Conservation (phyloP, 2,113 vertebrate genomes). For the Orthonyx spaldingii region DNA sequence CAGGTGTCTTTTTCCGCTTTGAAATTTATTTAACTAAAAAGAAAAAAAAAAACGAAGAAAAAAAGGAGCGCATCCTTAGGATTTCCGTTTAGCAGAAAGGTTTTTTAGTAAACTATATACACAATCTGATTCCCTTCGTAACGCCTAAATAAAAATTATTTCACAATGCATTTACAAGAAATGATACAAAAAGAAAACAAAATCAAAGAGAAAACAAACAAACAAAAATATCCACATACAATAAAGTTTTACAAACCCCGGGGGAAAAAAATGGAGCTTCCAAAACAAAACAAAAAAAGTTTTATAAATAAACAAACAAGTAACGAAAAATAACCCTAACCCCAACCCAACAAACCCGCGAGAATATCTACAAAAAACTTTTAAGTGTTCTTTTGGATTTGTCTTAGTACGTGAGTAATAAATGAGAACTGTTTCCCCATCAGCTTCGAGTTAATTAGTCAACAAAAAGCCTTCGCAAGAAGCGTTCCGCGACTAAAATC, state of each 20-base stretch:
- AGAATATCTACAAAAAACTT: constrained; percentile 34
- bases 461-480: constrained; percentile 5
- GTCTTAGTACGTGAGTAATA: constrained; percentile 49
- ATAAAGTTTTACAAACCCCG: constrained; percentile 84
- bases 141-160: constrained; percentile 87
- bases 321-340: background rate
- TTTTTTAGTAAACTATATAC: constrained; percentile 91
- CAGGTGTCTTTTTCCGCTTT: constrained; percentile 39
- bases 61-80: constrained; percentile 77
- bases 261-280: constrained; percentile 34
- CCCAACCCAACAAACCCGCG: background rate
- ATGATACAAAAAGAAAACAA: constrained; percentile 89
- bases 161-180: constrained; percentile 94
- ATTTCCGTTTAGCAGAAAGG: constrained; percentile 79
- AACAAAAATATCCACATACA: constrained; percentile 70
- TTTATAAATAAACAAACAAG: constrained; percentile 76
- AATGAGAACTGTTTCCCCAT: constrained; percentile 31
- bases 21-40: constrained; percentile 90
- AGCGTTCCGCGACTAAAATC: constrained; percentile 12
- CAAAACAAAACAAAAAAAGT: constrained; percentile 41
- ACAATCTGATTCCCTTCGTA: constrained; percentile 80
- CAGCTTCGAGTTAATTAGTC: constrained; percentile 45
- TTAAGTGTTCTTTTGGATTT: constrained; percentile 41
- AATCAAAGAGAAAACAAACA: constrained; percentile 60
- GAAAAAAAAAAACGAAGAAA: background rate